phyloP scores from a whole-genome alignment of 2,888 invertebrate species.

The Pristionchus entomophagus region DNA sequence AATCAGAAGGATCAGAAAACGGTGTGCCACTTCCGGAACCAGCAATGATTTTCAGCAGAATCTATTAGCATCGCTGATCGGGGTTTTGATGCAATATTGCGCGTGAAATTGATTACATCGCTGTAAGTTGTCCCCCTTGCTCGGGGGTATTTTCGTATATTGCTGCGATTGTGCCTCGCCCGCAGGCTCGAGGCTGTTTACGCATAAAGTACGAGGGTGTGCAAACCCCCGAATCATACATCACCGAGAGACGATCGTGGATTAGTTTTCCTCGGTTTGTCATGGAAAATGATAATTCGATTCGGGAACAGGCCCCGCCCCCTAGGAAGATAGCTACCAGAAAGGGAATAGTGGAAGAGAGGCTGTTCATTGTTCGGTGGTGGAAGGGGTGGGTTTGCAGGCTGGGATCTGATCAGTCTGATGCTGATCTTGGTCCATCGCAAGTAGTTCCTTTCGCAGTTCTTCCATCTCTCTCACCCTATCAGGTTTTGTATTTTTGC shows the following conservation, averaged over 20 bases:
- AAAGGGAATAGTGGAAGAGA: not conserved
- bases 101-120: not conserved
- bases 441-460: not conserved
- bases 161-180: no score
- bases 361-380: not conserved
- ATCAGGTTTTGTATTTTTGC: not conserved
- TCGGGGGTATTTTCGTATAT: no score
- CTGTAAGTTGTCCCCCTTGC: no score
- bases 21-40: not conserved
- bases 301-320: not conserved
- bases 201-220: no score
- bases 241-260: not conserved
- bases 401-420: not conserved
- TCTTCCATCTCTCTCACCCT: not conserved
- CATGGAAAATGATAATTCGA: slow-evolving; percentile 31
- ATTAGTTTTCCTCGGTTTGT: slow-evolving; percentile 33
- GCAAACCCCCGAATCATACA: not conserved
- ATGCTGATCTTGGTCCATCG: no score
- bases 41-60: not conserved
- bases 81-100: not conserved
- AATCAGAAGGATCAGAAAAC: slow-evolving; percentile 13
- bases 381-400: not conserved
- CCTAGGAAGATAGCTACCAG: not conserved
- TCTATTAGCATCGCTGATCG: not conserved
- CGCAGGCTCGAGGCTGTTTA: no score